Conservation (phyloP, 2,797 vertebrate species). For the Agapornis canus region DNA sequence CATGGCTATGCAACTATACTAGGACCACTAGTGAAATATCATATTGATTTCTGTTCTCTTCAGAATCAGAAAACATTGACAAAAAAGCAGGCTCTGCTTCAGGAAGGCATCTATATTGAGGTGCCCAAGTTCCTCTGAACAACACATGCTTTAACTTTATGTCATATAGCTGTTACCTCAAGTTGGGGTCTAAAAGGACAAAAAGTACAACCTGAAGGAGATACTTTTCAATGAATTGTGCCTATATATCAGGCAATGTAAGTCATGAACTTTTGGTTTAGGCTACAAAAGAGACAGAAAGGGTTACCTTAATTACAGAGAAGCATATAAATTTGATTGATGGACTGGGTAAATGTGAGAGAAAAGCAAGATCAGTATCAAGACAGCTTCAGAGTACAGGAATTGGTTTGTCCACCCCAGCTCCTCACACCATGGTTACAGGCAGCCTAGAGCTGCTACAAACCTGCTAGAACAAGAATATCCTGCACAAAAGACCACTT, state of each 20-base stretch:
- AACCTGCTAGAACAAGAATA: not conserved
- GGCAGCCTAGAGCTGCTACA: not conserved
- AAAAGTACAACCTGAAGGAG: not conserved
- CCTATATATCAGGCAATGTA: not conserved
- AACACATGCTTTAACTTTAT: not conserved
- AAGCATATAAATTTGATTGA: not conserved
- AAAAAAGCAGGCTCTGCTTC: not conserved
- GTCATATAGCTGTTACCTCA: not conserved
- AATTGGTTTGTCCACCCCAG: not conserved
- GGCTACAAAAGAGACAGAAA: not conserved
- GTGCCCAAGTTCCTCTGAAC: not conserved
- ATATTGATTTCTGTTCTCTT: not conserved
- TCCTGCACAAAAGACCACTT: not conserved
- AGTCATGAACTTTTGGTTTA: not conserved
- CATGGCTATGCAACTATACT: not conserved
- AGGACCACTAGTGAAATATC: not conserved
- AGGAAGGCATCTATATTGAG: not conserved
- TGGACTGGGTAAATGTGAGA: not conserved
- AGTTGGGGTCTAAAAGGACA: not conserved
- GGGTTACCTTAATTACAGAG: not conserved
- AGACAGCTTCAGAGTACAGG: not conserved
- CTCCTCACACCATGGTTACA: fast-evolving
- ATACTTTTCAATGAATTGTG: not conserved
- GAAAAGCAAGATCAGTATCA: not conserved
- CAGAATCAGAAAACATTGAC: not conserved